Conservation (phyloP, 2,888 invertebrate genomes). For the Melanophora roralis region DNA sequence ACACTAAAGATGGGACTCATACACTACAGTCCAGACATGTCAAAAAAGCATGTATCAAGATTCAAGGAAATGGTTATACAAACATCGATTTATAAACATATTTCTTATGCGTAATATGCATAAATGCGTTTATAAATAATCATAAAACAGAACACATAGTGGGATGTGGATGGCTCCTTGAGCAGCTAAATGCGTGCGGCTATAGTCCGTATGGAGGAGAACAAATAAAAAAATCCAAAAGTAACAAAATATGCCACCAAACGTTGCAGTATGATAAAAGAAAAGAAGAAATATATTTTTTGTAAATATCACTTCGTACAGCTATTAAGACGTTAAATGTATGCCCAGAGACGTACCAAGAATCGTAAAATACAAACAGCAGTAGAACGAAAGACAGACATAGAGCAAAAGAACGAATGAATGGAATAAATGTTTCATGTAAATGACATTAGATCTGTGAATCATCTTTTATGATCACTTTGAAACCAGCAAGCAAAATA, state of each 20-base stretch:
- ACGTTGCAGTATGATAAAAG: conserved; percentile 39
- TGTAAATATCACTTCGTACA: conserved; percentile 62
- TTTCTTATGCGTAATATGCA: not conserved
- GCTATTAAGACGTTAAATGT: conserved; percentile 74
- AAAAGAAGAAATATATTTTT: conserved; percentile 23
- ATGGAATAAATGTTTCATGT: conserved; percentile 49
- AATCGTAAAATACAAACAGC: conserved; percentile 51
- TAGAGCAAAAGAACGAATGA: not conserved
- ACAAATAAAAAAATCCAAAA: conserved; percentile 3
- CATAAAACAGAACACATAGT: conserved; percentile 32
- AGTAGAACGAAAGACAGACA: conserved; percentile 17
- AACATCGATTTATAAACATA: not conserved
- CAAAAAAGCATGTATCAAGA: conserved; percentile 10
- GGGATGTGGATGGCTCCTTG: conserved; percentile 53
- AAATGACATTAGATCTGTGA: conserved; percentile 51
- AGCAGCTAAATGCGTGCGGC: conserved; percentile 56
- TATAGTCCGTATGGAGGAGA: conserved; percentile 8
- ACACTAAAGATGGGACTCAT: conserved; percentile 67
- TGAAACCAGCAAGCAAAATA: not conserved
- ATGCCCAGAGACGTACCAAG: conserved; percentile 70
- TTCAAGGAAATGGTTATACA: conserved; percentile 40
- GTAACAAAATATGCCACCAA: conserved; percentile 72
- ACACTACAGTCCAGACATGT: conserved; percentile 7
- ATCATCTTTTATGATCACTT: conserved; percentile 49
- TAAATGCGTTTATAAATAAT: conserved; percentile 34